Base-by-base conservation (phyloP, 1,140 invertebrate genomes). In the Theocolax elegans region DNA sequence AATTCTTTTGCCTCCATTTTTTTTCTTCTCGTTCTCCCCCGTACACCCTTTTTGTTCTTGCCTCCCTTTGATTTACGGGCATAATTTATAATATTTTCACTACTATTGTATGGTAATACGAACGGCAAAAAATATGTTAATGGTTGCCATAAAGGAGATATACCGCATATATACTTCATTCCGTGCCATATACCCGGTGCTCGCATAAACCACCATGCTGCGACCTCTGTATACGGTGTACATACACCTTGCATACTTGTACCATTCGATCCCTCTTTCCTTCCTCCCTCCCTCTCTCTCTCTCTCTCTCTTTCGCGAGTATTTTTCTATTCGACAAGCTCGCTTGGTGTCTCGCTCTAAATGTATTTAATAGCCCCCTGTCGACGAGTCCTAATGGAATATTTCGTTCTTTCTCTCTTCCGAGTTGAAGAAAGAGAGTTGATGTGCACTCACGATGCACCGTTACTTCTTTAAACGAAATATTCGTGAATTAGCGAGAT, bases 31-130 rank as follows among this genome's bases (percentile, higher is more conserved):
- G 12, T 25, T 58, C 51, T 42, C 49, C 31, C 27, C 31, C 21
- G n/a, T n/a, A 31, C 4, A 7, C 49, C 21, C 29, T 71, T 65
- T 42, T 46, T 62, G 63, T 66, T 71, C 46, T 38, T 17, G 67
- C 68, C 62, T 58, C 62, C 71, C 70, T 77, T 78, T 83, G 77
- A 82, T 83, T 83, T 83, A 83, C 81, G 77, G 75, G 77, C 77
- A 79, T 81, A 82, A 84, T 81, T 84, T 84, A 82, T 83, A 84
- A 83, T 84, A 84, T 84, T 84, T 84, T 82, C 80, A 79, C 81
- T 82, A 81, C 81, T 84, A 84, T 84, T 84, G 82, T 84, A 84
- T 84, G 82, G 79, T 84, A 84, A 84, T 84, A 79, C 77, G 79
- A 76, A 77, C 74, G 74, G 80, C 79, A 84, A 84, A 84, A 84